Percentiles rank a stretch among this genome's conserved stretches.
Evolutionary conservation across 2,113 vertebrate genomes (phyloP).

Genomic region (Panthera leo): DNA sequence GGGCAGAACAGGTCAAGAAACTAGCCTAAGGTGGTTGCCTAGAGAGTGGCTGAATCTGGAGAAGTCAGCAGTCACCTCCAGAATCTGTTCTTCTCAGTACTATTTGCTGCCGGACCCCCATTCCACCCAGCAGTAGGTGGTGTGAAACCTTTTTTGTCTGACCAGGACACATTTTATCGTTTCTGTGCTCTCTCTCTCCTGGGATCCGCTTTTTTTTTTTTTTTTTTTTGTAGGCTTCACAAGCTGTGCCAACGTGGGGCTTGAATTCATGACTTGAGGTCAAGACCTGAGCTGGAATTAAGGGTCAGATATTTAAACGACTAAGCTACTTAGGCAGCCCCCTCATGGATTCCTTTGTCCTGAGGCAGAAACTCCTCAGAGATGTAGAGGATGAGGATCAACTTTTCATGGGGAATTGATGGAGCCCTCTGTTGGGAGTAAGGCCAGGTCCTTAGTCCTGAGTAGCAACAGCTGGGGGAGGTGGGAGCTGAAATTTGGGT

Average conservation of each 20-base stretch:
- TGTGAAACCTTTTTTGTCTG: neutral
- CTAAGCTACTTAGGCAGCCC: no score
- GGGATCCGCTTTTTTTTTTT: no score
- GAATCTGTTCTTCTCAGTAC: neutral
- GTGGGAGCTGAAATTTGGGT: neutral
- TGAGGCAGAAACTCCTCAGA: neutral
- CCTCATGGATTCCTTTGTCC: neutral
- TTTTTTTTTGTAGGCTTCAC: no score
- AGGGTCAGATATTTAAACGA: no score
- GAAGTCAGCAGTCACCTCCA: rapidly evolving
- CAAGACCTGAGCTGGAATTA: no score
- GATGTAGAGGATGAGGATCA: neutral
- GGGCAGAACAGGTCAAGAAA: neutral
- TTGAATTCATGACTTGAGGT: no score
- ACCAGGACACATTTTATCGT: rapidly evolving
- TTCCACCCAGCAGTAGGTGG: rapidly evolving
- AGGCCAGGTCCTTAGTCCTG: neutral
- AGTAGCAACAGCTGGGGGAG: neutral
- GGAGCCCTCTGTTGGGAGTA: rapidly evolving
- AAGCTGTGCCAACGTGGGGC: rapidly evolving
- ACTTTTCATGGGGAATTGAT: neutral
- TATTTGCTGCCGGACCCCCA: rapidly evolving
- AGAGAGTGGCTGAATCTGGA: rapidly evolving
- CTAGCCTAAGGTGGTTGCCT: no score
- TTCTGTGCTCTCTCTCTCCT: neutral